Evolutionary conservation across 2,113 vertebrate genomes (phyloP).

Genomic region (Hemiscyllium ocellatum): DNA sequence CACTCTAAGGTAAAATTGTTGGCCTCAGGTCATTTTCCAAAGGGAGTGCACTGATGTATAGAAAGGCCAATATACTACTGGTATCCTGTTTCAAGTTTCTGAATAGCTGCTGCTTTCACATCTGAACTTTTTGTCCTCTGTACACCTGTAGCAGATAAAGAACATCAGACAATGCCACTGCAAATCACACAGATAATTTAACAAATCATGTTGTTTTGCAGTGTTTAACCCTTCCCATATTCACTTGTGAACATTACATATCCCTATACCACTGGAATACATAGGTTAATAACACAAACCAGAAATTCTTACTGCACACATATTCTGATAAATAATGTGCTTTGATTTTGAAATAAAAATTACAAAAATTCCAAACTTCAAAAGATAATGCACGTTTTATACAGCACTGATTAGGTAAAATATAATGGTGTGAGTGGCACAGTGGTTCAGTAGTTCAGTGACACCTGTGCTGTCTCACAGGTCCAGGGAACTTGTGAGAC

Average conservation of each 20-base stretch:
- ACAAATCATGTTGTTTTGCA: conserved; percentile 43
- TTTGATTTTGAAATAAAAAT: conserved; percentile 45
- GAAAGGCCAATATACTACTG: conserved; percentile 42
- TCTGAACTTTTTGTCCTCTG: conserved; percentile 45
- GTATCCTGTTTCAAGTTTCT: conserved; percentile 44
- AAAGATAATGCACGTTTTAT: not conserved
- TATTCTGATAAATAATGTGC: conserved; percentile 38
- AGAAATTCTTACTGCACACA: conserved; percentile 48
- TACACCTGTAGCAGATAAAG: conserved; percentile 50
- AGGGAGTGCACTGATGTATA: conserved; percentile 38
- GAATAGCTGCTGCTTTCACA: conserved; percentile 45
- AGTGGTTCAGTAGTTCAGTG: too few relatives aligned
- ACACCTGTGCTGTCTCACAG: too few relatives aligned
- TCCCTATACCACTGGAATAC: not conserved
- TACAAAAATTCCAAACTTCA: conserved; percentile 52
- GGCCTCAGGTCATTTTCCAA: not conserved
- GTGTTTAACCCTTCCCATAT: conserved; percentile 29
- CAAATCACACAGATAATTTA: conserved; percentile 52
- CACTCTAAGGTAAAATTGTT: not conserved
- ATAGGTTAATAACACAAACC: not conserved
- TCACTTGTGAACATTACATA: not conserved
- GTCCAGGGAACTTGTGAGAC: too few relatives aligned
- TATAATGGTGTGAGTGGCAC: too few relatives aligned
- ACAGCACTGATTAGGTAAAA: not conserved
- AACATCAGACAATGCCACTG: conserved; percentile 46